Base-by-base conservation (phyloP, 1,140 invertebrate species). In the Drosophila neocordata region DNA sequence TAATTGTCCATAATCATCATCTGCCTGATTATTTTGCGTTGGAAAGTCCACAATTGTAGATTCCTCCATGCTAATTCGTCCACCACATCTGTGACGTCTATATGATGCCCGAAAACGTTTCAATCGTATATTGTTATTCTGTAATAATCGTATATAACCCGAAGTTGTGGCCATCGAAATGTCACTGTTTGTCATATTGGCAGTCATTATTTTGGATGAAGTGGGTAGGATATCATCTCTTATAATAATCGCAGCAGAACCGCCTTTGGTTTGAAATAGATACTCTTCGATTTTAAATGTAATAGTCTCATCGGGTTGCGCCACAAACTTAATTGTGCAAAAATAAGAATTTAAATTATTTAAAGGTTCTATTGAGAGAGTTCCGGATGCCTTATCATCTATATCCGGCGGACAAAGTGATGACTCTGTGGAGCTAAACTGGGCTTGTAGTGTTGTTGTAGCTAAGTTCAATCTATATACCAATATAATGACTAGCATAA, bases 351-450 rank as follows among this genome's bases (percentile, higher is more conserved):
- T 11, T 22, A 74, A 11, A 7, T 56, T 20, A 13, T 24, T 8
- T 0, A 85, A 53, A 4, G 37, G 22, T 57, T 68, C 56, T 7
- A 78, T 73, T 5, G 73, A 56, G 1, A 90, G 6, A 0, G 27
- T 37, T 11, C 89, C 89, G 1, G 37, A 13, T 1, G 64, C 44
- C n/a, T 70, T 61, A 3, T 61, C 55, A 1, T 63, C 73, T 7
- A 91, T 90, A 52, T 91, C 56, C 0, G 66, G 55, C 1, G 90
- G 90, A 31, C 90, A 91, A 0, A 34, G 20, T 0, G 90, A 73
- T 0, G 61, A 7, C 1, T 72, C 24, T 6, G 4, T 65, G 9
- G 90, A 89, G 35, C 35, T 77, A 51, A 72, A 91, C 0, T 65
- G 65, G 0, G 74, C 76, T 0, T 53, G 66, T 1, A 87, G 4